phyloP scores from a whole-genome alignment of 2,113 vertebrate species.

The Upupa epops region DNA sequence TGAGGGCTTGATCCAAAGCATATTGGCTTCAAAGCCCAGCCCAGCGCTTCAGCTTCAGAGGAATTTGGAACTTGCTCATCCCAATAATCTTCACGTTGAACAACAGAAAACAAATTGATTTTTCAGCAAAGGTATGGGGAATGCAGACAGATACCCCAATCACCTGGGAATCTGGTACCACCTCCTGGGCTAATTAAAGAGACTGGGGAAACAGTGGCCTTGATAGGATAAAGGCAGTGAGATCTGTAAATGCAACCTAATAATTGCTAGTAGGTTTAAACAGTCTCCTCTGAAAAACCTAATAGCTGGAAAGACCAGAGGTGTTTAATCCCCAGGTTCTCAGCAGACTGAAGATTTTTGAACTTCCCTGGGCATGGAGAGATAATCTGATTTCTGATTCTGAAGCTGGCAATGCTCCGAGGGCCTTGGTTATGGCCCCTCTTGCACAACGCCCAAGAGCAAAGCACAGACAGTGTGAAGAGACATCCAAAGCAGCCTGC shows the following conservation, averaged over 20 bases:
- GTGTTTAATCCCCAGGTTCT: not conserved
- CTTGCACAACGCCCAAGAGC: slow-evolving; percentile 5
- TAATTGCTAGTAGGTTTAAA: not conserved
- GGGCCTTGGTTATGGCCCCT: not conserved
- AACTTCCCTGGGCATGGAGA: not conserved
- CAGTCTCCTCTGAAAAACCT: not conserved
- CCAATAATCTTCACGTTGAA: not conserved
- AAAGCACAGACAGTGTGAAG: not conserved
- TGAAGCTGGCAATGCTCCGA: not conserved
- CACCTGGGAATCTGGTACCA: not conserved
- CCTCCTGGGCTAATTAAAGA: not conserved
- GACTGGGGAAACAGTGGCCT: not conserved
- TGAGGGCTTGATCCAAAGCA: slow-evolving; percentile 56
- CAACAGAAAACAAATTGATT: not conserved
- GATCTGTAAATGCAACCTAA: not conserved
- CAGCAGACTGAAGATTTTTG: not conserved
- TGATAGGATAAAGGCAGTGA: not conserved
- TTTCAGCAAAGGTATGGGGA: not conserved
- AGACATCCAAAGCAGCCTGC: not conserved
- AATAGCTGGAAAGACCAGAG: not conserved
- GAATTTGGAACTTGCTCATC: not conserved
- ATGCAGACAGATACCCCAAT: not conserved
- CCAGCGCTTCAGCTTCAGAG: slow-evolving; percentile 6
- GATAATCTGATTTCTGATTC: not conserved
- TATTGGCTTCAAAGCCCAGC: slow-evolving; percentile 25